Percentiles rank a stretch among this genome's conserved stretches.
Evolutionary conservation across 2,797 vertebrate species (phyloP).

Genomic region (Bradypodion pumilum): DNA sequence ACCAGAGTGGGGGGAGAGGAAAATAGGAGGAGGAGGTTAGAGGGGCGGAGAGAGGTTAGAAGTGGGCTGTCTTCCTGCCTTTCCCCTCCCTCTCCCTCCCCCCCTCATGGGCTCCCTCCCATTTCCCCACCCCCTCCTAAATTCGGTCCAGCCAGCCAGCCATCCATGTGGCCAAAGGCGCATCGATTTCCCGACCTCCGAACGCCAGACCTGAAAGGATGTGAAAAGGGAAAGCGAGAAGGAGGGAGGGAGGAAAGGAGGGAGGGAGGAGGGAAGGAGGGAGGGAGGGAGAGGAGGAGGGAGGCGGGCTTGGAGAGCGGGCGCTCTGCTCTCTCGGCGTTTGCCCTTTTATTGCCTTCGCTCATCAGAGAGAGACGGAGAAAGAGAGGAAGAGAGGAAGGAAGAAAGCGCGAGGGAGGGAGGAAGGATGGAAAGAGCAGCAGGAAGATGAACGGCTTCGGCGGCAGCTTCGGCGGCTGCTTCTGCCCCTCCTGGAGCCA

Average conservation of each 20-base stretch:
- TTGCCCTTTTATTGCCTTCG: not conserved
- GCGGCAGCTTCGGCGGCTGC: not conserved
- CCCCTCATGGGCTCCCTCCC: not conserved
- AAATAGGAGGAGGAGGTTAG: no score
- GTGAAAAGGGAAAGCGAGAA: not conserved
- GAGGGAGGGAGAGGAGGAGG: not conserved
- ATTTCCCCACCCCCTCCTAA: constrained; percentile 1
- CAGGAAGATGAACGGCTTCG: constrained; percentile 21
- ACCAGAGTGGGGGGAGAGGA: not conserved
- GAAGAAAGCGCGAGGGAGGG: not conserved
- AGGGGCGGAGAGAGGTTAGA: not conserved
- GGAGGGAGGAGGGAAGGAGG: not conserved
- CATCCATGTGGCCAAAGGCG: constrained; percentile 30
- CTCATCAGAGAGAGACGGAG: constrained; percentile 27
- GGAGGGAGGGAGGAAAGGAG: not conserved
- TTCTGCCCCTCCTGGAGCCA: not conserved
- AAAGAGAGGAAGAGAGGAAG: not conserved
- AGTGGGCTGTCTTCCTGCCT: not conserved
- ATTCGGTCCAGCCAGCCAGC: not conserved
- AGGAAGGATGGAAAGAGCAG: not conserved
- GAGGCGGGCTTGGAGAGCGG: not conserved
- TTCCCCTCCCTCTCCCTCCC: not conserved
- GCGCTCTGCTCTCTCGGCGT: not conserved
- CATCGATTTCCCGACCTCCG: constrained; percentile 37
- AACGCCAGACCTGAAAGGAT: constrained; percentile 34